phyloP scores from a whole-genome alignment of 2,113 vertebrate genomes.

The Regulus satrapa region DNA sequence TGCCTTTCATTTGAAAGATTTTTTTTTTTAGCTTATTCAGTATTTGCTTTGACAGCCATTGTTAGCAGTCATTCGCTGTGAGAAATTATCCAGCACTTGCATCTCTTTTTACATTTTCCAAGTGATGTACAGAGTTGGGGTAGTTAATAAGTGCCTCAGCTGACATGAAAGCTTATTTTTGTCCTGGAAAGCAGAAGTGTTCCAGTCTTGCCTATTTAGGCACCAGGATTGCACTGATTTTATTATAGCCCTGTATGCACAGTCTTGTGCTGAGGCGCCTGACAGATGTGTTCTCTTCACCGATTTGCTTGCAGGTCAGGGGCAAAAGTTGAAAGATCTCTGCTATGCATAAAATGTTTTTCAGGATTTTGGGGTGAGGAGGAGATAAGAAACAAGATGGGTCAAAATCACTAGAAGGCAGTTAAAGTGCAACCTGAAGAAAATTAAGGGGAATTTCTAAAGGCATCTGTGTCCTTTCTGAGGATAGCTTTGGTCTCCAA shows the following conservation, averaged over 20 bases:
- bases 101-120: background rate
- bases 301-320: background rate
- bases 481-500: background rate
- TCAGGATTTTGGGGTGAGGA: background rate
- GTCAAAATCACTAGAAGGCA: background rate
- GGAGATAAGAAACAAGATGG: background rate
- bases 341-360: background rate
- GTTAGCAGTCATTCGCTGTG: background rate
- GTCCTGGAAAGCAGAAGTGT: background rate
- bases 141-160: background rate
- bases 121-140: background rate
- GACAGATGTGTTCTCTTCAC: background rate
- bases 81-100: background rate
- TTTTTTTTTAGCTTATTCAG: background rate
- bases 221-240: background rate
- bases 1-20: background rate
- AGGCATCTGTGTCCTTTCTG: background rate
- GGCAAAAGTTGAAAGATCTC: background rate
- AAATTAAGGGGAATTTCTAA: background rate
- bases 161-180: background rate
- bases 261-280: background rate
- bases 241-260: background rate
- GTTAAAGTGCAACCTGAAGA: background rate
- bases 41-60: background rate
- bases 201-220: background rate